Percentiles rank a stretch among this genome's conserved stretches.
Conservation (phyloP, 2,797 vertebrate species). For the Dromococcyx pavoninus region DNA sequence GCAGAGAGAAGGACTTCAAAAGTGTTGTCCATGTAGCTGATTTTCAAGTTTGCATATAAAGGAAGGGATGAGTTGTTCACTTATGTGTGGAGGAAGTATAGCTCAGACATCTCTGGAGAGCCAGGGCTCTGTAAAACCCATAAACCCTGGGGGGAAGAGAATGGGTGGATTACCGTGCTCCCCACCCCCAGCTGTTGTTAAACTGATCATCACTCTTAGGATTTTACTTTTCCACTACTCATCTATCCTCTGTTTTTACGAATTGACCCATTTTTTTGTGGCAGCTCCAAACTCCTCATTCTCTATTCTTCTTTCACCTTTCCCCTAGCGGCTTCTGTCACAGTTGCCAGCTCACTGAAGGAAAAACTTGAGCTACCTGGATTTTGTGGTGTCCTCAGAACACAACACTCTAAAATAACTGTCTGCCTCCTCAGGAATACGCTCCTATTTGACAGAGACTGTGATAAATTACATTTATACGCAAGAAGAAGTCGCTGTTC, state of each 20-base stretch:
- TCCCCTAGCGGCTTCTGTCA: neutral
- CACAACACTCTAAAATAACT: neutral
- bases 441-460: neutral
- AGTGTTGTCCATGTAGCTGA: neutral
- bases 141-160: neutral
- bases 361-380: neutral
- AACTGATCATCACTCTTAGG: neutral
- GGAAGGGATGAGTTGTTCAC: neutral
- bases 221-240: neutral
- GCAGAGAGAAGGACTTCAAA: neutral
- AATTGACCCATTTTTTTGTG: neutral
- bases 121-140: neutral
- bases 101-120: neutral
- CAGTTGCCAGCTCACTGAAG: neutral
- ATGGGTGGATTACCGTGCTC: neutral
- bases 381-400: neutral
- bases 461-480: neutral
- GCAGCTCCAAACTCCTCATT: neutral
- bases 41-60: neutral
- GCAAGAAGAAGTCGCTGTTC: neutral
- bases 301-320: neutral
- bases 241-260: neutral
- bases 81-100: neutral
- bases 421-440: neutral
- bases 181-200: neutral